phyloP scores from a whole-genome alignment of 2,797 vertebrate genomes.

The Phrynocephalus forsythii region DNA sequence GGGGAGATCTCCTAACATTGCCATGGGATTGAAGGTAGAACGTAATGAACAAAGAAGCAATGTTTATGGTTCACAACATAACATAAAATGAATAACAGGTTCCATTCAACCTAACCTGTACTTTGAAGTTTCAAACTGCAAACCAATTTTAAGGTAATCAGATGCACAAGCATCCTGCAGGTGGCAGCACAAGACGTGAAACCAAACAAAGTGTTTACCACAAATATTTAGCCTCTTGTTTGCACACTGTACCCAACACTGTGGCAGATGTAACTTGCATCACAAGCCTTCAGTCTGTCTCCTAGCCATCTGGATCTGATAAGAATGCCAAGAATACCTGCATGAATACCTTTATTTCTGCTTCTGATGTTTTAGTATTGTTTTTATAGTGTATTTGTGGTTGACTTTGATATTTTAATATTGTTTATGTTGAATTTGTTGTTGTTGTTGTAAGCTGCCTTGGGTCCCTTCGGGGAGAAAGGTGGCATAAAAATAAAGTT shows the following conservation, averaged over 20 bases:
- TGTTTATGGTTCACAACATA: too few relatives aligned
- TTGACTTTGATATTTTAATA: too few relatives aligned
- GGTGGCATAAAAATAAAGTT: too few relatives aligned
- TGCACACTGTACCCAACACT: background rate
- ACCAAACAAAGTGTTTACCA: background rate
- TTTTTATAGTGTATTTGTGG: too few relatives aligned
- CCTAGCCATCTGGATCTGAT: background rate
- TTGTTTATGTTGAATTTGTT: too few relatives aligned
- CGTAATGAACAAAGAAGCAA: background rate
- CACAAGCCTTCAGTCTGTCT: background rate
- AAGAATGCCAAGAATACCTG: background rate
- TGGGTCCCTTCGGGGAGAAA: too few relatives aligned
- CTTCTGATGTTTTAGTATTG: too few relatives aligned
- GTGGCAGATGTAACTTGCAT: background rate
- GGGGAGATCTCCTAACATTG: background rate
- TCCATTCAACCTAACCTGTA: background rate
- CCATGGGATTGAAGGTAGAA: too few relatives aligned
- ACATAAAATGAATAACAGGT: background rate
- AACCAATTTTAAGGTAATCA: background rate
- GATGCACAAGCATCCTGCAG: slow-evolving; percentile 13
- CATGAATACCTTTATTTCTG: too few relatives aligned
- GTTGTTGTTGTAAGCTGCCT: too few relatives aligned
- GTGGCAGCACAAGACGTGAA: slow-evolving; percentile 34
- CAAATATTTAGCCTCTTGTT: background rate
- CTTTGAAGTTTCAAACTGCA: background rate